Conservation (phyloP, 2,797 vertebrate genomes). For the Pangasius macronema region DNA sequence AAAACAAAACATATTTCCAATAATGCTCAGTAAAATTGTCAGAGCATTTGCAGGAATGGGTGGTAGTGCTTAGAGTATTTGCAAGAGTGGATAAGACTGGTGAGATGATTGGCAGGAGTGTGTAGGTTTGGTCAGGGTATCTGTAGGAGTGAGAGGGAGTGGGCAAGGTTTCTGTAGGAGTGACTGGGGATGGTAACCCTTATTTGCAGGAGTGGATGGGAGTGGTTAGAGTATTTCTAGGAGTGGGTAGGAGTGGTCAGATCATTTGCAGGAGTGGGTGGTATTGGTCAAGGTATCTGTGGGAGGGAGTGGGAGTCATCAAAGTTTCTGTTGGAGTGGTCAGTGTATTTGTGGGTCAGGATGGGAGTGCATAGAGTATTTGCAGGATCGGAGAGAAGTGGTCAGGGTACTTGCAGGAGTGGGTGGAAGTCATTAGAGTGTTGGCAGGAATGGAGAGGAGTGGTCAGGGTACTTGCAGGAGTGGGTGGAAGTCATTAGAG, state of each 20-base stretch:
- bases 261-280: neutral
- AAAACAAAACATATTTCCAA: neutral
- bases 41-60: neutral
- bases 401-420: neutral
- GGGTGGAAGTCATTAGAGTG: neutral
- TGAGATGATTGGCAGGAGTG: neutral
- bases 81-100: neutral
- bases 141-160: neutral
- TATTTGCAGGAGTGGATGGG: neutral
- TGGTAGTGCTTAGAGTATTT: too few relatives aligned
- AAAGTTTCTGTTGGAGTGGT: neutral
- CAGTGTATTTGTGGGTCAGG: neutral
- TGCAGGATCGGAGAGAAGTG: neutral
- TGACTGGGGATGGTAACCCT: neutral
- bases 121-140: neutral
- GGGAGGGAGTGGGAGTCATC: neutral
- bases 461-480: too few relatives aligned
- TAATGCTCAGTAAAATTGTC: slow-evolving; percentile 4
- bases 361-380: neutral
- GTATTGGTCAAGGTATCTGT: too few relatives aligned
- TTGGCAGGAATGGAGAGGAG: neutral
- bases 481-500: too few relatives aligned
- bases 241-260: neutral
- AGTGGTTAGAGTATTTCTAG: neutral
- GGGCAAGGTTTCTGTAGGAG: neutral